Conservation (phyloP, 2,113 vertebrate genomes). For the Sebastes fasciatus region DNA sequence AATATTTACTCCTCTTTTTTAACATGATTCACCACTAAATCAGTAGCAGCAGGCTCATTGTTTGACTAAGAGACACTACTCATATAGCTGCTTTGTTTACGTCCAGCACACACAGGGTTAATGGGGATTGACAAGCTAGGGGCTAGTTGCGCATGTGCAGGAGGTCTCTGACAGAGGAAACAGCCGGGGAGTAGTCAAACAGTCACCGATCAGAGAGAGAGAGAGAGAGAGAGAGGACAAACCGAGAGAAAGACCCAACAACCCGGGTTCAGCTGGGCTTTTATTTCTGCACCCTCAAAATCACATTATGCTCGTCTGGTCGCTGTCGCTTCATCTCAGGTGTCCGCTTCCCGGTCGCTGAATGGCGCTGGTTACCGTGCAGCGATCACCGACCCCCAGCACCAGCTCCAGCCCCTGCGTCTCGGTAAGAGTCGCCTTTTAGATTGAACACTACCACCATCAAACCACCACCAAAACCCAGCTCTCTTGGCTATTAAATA, state of each 20-base stretch:
- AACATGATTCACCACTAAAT: not conserved
- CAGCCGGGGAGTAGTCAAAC: constrained; percentile 79
- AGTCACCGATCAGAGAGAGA: constrained; percentile 51
- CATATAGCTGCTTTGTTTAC: constrained; percentile 40
- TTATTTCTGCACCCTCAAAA: constrained; percentile 36
- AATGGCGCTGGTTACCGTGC: constrained; percentile 96
- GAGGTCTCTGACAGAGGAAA: constrained; percentile 71
- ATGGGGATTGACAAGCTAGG: constrained; percentile 76
- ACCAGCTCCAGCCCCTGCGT: constrained; percentile 95
- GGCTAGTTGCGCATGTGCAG: constrained; percentile 78
- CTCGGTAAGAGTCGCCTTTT: constrained; percentile 87
- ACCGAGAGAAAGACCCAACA: constrained; percentile 14
- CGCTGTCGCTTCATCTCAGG: constrained; percentile 82
- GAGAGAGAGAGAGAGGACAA: constrained; percentile 16
- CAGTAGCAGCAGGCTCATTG: not conserved
- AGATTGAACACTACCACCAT: constrained; percentile 8
- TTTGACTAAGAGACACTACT: not conserved
- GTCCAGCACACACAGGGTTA: constrained; percentile 72
- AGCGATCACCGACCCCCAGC: constrained; percentile 95
- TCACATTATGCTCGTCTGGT: constrained; percentile 78
- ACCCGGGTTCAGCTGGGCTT: constrained; percentile 44
- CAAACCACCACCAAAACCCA: not conserved
- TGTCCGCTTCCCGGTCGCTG: constrained; percentile 86
- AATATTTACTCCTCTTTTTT: not conserved
- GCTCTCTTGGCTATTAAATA: not conserved